Conservation (phyloP, 1,140 invertebrate species). For the Melipona quadrifasciata region DNA sequence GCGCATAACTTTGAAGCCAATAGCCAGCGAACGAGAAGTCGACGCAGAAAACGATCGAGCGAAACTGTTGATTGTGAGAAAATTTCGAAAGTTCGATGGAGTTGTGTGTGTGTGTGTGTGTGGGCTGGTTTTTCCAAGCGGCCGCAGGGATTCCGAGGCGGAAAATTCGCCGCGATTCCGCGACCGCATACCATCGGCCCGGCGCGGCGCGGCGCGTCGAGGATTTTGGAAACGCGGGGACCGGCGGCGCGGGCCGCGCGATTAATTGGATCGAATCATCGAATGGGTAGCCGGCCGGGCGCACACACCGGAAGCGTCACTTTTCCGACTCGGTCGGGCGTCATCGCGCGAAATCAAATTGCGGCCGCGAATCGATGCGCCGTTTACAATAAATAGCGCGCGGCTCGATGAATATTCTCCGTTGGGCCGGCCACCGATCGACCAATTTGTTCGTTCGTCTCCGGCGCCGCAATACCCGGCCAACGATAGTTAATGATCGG, state of each 20-base stretch:
- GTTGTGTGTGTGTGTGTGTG: no score
- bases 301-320: neutral
- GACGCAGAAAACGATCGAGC: no score
- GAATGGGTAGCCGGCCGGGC: neutral
- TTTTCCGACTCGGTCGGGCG: slow-evolving; percentile 24
- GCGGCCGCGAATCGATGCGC: slow-evolving; percentile 11
- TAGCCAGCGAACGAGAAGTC: no score
- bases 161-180: neutral
- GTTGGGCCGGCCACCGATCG: neutral
- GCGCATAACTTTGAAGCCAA: neutral
- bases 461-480: no score
- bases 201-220: neutral
- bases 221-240: neutral
- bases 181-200: neutral
- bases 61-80: neutral
- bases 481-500: slow-evolving; percentile 31
- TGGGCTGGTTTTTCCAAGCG: neutral
- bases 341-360: slow-evolving; percentile 35
- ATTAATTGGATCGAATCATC: slow-evolving; percentile 48
- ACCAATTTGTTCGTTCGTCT: neutral
- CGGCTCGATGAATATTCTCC: slow-evolving; percentile 21
- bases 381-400: slow-evolving; percentile 39
- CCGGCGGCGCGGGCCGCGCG: neutral
- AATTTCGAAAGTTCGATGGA: neutral
- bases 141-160: neutral